Conservation (phyloP, 1,140 invertebrate species). For the Helicoverpa armigera region DNA sequence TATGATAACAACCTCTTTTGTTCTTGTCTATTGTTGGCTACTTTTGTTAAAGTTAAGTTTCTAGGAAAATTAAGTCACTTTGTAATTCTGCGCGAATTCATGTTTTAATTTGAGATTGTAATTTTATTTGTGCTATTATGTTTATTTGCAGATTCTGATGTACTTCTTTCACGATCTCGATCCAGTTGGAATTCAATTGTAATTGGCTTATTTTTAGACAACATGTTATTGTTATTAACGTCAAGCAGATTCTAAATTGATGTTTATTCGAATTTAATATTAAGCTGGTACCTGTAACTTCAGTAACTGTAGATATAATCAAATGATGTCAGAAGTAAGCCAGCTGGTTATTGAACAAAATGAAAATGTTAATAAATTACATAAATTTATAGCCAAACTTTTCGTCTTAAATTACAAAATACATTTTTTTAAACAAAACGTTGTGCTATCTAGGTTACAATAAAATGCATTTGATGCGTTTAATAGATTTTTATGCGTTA, state of each 20-base stretch:
- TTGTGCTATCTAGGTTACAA: constrained; percentile 73
- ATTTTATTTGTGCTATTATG: not conserved
- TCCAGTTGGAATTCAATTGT: not conserved
- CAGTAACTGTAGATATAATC: not conserved
- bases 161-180: constrained; percentile 19
- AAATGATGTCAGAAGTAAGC: not conserved
- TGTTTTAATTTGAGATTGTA: not conserved
- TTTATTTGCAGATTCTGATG: not conserved
- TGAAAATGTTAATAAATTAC: constrained; percentile 20
- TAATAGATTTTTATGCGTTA: constrained; percentile 39
- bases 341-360: not conserved
- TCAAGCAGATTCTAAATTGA: not conserved
- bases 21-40: constrained; percentile 15
- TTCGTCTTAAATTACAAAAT: constrained; percentile 63
- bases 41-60: constrained; percentile 6
- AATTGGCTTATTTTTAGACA: not conserved
- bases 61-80: not conserved
- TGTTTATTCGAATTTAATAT: not conserved
- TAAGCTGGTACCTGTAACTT: not conserved
- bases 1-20: constrained; percentile 20
- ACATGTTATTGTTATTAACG: not conserved
- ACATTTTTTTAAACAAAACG: constrained; percentile 63
- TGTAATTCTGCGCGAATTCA: not conserved
- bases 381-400: constrained; percentile 24
- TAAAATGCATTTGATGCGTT: constrained; percentile 78